Base-by-base conservation (phyloP, 2,888 invertebrate species). In the Euplagia quadripunctaria region DNA sequence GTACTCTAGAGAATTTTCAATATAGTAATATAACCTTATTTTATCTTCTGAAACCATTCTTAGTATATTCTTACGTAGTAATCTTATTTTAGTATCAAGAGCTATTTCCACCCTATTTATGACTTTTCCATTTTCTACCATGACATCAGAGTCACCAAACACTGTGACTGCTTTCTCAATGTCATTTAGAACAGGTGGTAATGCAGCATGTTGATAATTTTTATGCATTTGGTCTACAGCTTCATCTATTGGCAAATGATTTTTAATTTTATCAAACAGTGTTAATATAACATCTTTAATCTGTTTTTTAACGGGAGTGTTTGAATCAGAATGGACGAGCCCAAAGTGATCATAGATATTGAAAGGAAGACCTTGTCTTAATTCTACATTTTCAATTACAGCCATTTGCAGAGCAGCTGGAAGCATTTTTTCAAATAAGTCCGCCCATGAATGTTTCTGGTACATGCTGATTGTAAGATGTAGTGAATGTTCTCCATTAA, bases 401-500 rank as follows among this genome's bases (percentile, higher is more conserved):
- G 99, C 98, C 72, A 94, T 93, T 84, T 97, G 96, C 73, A 99
- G 86, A 0, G 99, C 98, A 52, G 96, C 92, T 0, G 98, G 98
- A 64, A 99, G 80, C 78, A 97, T 89, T 96, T 97, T 97, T 89
- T 99, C 98, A 79, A 99, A 94, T 9, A 99, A 96, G 95, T 99
- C 99, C 46, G 97, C 98, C 97, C 98, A 99, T 0, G 98, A 97
- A 89, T 98, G 98, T 86, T 97, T 97, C 89, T 99, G 99, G 88
- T 98, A 99, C 86, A 98, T 97, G 68, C 99, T 99, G 7, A 99
- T 94, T 0, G 99, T 99, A 8, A 99, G 97, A 91, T 99, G 99
- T 4, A 99, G 96, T 2, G 99, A 99, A 94, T 99, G 99, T 49
- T 96, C 96, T 55, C 97, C 97, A 20, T 97, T 96, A 77, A 97